A percentile compares a stretch with the other conserved stretches of the same genome.
Evolutionary conservation across 1,140 invertebrate species (phyloP).

Genomic region (Holotrichia oblita): DNA sequence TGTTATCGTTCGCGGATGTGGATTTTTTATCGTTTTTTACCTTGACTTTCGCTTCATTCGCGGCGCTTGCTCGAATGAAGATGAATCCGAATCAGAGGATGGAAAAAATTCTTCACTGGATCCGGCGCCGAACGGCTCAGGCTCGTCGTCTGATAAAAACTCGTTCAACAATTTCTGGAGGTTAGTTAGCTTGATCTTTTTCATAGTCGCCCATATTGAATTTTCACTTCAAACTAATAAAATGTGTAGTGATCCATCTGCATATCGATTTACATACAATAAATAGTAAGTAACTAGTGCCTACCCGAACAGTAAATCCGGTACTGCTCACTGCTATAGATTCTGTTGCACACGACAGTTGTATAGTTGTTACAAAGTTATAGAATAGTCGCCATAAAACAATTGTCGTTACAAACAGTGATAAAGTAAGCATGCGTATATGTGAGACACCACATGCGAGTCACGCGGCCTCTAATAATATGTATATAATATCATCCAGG

Average conservation of each 20-base stretch:
- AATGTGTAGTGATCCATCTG: neutral
- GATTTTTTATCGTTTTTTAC: no score
- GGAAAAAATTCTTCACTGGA: slow-evolving; percentile 1
- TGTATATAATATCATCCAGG: neutral
- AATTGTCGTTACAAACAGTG: no score
- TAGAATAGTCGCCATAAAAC: no score
- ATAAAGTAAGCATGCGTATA: neutral
- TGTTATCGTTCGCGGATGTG: no score
- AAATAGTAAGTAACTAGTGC: no score
- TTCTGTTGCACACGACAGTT: no score
- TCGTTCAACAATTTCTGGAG: neutral
- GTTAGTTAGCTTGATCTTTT: neutral
- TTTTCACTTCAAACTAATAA: neutral
- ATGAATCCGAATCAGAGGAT: neutral
- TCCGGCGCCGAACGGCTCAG: neutral
- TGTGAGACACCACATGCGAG: neutral
- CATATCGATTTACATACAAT: no score
- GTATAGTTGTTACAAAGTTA: no score
- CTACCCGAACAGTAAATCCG: no score
- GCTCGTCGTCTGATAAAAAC: neutral
- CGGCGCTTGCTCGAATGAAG: neutral
- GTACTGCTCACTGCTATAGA: no score
- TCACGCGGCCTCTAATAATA: neutral
- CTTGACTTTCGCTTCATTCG: neutral
- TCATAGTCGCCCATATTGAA: neutral